Conservation (phyloP, 1,140 invertebrate species). For the Lutraria rhynchaena region DNA sequence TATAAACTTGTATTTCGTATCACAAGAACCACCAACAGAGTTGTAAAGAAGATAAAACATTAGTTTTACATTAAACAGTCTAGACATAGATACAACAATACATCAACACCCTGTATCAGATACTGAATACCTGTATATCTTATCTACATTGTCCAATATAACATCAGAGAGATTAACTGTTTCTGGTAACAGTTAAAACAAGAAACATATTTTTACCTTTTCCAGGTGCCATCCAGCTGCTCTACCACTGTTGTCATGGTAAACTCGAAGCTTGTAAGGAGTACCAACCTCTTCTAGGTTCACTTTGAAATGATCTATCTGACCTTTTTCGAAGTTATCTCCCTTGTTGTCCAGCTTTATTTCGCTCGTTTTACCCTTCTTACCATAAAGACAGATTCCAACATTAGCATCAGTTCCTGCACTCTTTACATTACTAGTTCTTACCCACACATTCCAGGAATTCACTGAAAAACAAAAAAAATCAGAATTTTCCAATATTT, state of each 20-base stretch:
- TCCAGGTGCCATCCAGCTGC: slow-evolving; percentile 80
- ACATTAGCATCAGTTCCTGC: slow-evolving; percentile 81
- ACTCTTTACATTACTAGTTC: slow-evolving; percentile 75
- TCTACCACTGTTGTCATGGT: slow-evolving; percentile 80
- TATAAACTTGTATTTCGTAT: too few relatives aligned
- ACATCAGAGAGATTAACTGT: background rate
- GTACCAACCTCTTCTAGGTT: slow-evolving; percentile 77
- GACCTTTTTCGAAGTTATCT: slow-evolving; percentile 80
- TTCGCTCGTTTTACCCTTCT: slow-evolving; percentile 81
- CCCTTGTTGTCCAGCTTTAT: slow-evolving; percentile 77
- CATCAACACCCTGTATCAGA: background rate
- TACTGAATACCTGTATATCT: background rate
- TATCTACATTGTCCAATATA: background rate
- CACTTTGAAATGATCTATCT: slow-evolving; percentile 79
- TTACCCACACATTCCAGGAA: slow-evolving; percentile 79
- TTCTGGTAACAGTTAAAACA: too few relatives aligned
- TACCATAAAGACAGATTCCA: slow-evolving; percentile 77
- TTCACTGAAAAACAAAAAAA: slow-evolving; percentile 77
- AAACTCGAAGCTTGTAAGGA: slow-evolving; percentile 80
- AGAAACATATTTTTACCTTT: slow-evolving; percentile 70
- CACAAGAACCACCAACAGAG: too few relatives aligned
- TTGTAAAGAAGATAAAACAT: too few relatives aligned
- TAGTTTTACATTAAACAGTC: too few relatives aligned
- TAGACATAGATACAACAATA: too few relatives aligned
- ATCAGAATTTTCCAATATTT: too few relatives aligned